Base-by-base conservation (phyloP, 2,888 invertebrate genomes). In the Andrena camellia region DNA sequence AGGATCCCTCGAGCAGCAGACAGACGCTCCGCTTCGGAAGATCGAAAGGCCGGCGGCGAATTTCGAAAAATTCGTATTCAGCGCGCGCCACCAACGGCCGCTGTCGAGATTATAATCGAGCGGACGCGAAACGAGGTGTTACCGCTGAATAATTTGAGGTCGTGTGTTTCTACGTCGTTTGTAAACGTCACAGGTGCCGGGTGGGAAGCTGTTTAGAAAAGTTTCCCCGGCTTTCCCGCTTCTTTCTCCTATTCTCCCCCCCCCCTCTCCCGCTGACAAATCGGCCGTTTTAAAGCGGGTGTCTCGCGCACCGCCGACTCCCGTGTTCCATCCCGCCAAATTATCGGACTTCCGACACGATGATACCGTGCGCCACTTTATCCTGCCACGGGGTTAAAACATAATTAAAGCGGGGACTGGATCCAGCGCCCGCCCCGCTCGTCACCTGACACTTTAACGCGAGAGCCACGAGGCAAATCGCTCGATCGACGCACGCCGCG, bases 201-300 rank as follows among this genome's bases (percentile, higher is more conserved):
- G 59, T 70, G 29, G 63, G 74, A 23, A 63, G 77, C 78, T 78
- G 81, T 86, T 86, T 87, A 84, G 85, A 86, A 57, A 57, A 86
- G 81, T 86, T 86, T 86, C 71, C 70, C 72, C 67, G 74, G 60
- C 74, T 82, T 82, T 84, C 54, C 81, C 77, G 73, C 42, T 81
- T 87, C 85, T 78, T 82, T 81, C 74, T 78, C 74, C 66, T 73
- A 17, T 33, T 26, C 57, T 57, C 54, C 54, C 57, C 10, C n/a
- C n/a, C n/a, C n/a, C n/a, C n/a, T n/a, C n/a, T n/a, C n/a, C 71
- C 69, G 50, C 68, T 86, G 87, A 86, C 87, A 86, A 87, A 86
- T 86, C 87, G 87, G 81, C 86, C 87, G 78, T 73, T 86, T 74
- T 81, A 84, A 75, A 81, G 68, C 81, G 69, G 73, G 59, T 87